Percentiles rank a stretch among this genome's conserved stretches.
Evolutionary conservation across 37 sponge, comb jelly and placozoan genomes (phyloP).

Genomic region (Spongilla lacustris): DNA sequence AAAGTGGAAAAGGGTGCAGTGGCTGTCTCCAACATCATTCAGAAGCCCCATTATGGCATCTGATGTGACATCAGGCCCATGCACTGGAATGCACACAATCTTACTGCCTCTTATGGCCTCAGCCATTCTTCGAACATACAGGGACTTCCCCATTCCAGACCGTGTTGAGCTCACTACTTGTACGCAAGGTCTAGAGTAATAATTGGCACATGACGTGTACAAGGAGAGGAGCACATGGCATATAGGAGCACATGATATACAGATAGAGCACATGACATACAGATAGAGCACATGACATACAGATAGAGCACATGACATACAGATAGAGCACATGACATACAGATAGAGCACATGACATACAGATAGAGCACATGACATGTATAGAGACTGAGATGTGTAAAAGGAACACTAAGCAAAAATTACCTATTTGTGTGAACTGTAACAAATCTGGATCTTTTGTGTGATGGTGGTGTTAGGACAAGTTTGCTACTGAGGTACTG

Average conservation of each 20-base stretch:
- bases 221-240: neutral
- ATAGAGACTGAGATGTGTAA: too few species aligned
- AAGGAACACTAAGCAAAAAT: too few species aligned
- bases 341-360: too few species aligned
- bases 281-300: too few species aligned
- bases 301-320: too few species aligned
- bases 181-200: conserved; percentile 22
- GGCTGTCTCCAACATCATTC: neutral
- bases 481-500: conserved; percentile 19
- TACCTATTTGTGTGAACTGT: too few species aligned
- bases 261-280: too few species aligned
- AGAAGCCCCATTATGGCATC: conserved; percentile 49
- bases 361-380: too few species aligned
- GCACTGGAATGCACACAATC: conserved; percentile 50
- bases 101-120: conserved; percentile 12
- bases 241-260: neutral
- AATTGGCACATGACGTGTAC: too few species aligned
- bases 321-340: too few species aligned
- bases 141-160: conserved; percentile 84
- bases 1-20: conserved; percentile 36
- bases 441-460: neutral
- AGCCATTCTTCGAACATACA: conserved; percentile 50
- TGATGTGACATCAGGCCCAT: conserved; percentile 60
- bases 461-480: neutral
- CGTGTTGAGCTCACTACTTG: conserved; percentile 51